Percentiles rank a stretch among this genome's conserved stretches.
Conservation (phyloP, 2,113 vertebrate species). For the Cathartes aura region DNA sequence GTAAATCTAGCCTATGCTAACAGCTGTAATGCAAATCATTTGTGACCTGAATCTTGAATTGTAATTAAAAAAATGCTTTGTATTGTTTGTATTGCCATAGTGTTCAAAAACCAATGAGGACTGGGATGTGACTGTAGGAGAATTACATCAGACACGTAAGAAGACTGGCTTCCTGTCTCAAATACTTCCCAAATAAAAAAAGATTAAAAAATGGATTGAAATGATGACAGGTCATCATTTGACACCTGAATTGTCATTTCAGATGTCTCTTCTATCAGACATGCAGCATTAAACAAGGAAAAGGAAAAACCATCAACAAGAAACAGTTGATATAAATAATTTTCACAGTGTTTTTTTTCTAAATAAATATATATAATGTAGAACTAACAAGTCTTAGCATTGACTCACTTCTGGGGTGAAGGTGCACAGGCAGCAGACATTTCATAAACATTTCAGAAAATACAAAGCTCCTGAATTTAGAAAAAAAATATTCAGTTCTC, state of each 20-base stretch:
- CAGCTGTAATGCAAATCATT: neutral
- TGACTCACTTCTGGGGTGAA: neutral
- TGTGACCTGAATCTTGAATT: constrained; percentile 7
- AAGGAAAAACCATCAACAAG: neutral
- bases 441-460: neutral
- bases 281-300: neutral
- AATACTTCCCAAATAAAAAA: neutral
- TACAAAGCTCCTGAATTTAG: neutral
- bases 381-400: neutral
- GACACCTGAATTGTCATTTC: neutral
- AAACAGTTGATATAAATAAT: neutral
- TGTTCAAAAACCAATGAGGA: neutral
- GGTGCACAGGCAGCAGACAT: neutral
- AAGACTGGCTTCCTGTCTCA: neutral
- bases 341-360: neutral
- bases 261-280: neutral
- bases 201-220: neutral
- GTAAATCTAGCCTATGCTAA: constrained; percentile 43
- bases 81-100: neutral
- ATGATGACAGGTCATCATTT: neutral
- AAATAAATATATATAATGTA: neutral
- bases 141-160: neutral
- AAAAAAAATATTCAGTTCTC: neutral
- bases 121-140: neutral
- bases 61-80: constrained; percentile 1